Evolutionary conservation across 1,140 invertebrate genomes (phyloP), one percentile per base, ranked within the genome.

Genomic region (Delia radicum): DNA sequence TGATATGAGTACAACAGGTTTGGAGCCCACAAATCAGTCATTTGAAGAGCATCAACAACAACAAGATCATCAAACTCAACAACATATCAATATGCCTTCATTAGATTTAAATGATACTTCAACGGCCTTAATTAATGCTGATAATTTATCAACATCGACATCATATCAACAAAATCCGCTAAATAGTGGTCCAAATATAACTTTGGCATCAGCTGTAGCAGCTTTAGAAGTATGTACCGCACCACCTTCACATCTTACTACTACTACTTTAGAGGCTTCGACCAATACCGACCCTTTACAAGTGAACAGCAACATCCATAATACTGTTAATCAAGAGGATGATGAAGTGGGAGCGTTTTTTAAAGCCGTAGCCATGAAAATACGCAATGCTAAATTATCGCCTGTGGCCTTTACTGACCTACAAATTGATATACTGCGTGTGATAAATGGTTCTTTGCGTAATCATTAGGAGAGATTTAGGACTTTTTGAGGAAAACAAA

Each of bases 321-420:
- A 37, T 33, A 7, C 65, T 24, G 29, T 69, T 10, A 4, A 15
- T 1, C 48, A 27, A 65, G 83, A 81, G 7, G 83, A 85, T 65
- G 83, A 85, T 78, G 83, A 85, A 77, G 81, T 85, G 7, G 83
- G 82, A n/a, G 82, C 80, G 61, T 85, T 85, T 42, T 85, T 85
- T 31, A 83, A 80, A 75, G 82, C 83, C 21, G 80, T 85, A 24
- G 79, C 83, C 73, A 85, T 85, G 83, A 85, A 85, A 77, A 85
- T 85, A 77, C 82, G 83, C 21, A 82, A 73, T 73, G 83, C 83
- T 15, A 81, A 84, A 27, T 62, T 85, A 63, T 81, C 82, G 33
- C 83, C 83, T 21, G 80, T 85, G 42, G 81, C 80, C 31, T 85
- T 85, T 62, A 85, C 83, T 3, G 83, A 85, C 71, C 77, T 85